These are phyloP conservation scores for Mixornis gularis DNA, from an alignment of 2,113 vertebrate species.

Conservation along the genomic window DNA sequence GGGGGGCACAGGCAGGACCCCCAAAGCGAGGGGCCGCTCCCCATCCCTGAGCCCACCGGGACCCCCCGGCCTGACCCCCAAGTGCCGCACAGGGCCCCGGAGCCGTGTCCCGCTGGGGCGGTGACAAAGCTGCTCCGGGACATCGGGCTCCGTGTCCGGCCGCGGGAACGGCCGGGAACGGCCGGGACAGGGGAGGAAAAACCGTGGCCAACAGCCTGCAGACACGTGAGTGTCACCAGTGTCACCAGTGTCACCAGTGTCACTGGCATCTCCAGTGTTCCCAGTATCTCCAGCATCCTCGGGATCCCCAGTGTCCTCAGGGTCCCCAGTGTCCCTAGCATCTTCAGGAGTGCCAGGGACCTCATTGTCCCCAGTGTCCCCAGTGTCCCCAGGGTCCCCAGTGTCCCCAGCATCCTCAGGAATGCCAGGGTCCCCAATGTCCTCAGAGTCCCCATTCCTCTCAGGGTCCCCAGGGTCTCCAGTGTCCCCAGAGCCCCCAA, in stretches of 20 bases:
- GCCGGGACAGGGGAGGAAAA: not conserved
- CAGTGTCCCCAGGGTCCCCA: too few species aligned
- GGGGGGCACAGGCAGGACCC: not conserved
- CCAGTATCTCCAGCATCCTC: not conserved
- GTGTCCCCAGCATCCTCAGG: too few species aligned
- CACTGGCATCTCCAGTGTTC: too few species aligned
- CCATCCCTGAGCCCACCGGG: not conserved
- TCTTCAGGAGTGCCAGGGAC: too few species aligned
- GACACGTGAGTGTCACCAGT: not conserved
- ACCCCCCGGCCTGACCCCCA: not conserved
- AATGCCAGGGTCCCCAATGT: too few species aligned
- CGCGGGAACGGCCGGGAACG: not conserved
- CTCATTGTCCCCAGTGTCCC: too few species aligned
- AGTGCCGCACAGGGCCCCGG: not conserved
- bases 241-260: too few species aligned
- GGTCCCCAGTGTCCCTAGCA: too few species aligned
- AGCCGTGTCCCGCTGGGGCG: not conserved
- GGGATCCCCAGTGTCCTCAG: not conserved
- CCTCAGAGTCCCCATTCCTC: too few species aligned
- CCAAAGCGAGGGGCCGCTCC: accelerated
- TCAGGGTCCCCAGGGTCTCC: too few species aligned
- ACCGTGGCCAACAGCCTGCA: accelerated
- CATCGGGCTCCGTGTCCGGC: not conserved
- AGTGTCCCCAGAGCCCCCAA: too few species aligned
- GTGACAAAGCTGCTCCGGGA: not conserved